A percentile compares a stretch with the other conserved stretches of the same genome.
phyloP scores from a whole-genome alignment of 30 jellyfish, hydroid and myxozoan species.

The Mastigias papua region DNA sequence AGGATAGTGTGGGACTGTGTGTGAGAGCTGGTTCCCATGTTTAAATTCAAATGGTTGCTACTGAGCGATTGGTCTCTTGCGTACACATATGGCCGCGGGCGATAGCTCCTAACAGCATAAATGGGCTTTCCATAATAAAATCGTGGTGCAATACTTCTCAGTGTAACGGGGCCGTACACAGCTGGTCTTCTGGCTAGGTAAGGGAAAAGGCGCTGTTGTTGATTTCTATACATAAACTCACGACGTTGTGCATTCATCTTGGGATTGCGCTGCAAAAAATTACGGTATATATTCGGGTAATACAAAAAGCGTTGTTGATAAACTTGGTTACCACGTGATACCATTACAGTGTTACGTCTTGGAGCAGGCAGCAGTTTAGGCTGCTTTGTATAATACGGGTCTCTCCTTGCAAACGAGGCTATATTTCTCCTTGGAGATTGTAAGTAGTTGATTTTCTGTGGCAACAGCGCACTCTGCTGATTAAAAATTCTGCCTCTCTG shows the following conservation, averaged over 20 bases:
- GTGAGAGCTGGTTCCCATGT: constrained; percentile 65
- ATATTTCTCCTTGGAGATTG: background rate
- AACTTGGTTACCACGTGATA: background rate
- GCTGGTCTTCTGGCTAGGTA: constrained; percentile 46
- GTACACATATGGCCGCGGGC: constrained; percentile 17
- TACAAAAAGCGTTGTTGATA: constrained; percentile 9
- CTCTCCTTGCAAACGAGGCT: constrained; percentile 38
- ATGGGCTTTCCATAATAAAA: constrained; percentile 4
- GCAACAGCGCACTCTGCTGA: constrained; percentile 13
- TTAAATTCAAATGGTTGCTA: constrained; percentile 56
- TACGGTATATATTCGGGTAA: background rate
- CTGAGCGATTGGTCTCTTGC: constrained; percentile 47
- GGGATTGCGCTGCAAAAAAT: constrained; percentile 3
- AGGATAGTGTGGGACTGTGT: constrained; percentile 49
- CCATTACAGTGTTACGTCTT: constrained; percentile 18
- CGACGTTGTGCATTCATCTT: constrained; percentile 18
- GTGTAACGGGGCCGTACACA: constrained; percentile 13
- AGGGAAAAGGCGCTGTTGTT: constrained; percentile 1
- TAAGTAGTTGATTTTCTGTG: constrained; percentile 10
- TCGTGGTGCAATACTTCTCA: constrained; percentile 28
- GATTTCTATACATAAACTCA: background rate
- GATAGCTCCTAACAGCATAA: constrained; percentile 5
- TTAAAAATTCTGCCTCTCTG: background rate
- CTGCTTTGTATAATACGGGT: constrained; percentile 17
- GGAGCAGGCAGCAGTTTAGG: constrained; percentile 20